phyloP scores from a whole-genome alignment of 1,140 invertebrate genomes.

The Capitella teleta region DNA sequence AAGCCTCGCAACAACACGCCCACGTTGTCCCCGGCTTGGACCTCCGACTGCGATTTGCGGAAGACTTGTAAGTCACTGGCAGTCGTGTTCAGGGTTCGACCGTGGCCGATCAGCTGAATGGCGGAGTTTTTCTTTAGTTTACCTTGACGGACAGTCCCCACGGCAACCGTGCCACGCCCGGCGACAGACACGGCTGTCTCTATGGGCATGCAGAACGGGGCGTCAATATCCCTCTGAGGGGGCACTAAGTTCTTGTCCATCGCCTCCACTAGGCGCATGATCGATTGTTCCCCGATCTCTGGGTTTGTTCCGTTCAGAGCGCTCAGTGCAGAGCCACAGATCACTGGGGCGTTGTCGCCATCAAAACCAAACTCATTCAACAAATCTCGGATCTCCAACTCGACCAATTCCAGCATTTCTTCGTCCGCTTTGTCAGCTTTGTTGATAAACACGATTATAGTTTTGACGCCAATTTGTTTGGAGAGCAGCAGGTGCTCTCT shows the following conservation, averaged over 20 bases:
- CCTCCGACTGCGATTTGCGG: constrained; percentile 84
- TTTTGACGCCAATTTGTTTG: constrained; percentile 86
- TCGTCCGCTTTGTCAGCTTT: constrained; percentile 83
- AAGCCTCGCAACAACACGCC: constrained; percentile 81
- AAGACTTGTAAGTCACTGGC: constrained; percentile 89
- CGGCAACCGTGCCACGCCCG: constrained; percentile 89
- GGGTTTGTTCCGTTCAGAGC: constrained; percentile 72
- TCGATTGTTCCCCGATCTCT: constrained; percentile 71
- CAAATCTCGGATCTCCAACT: constrained; percentile 87
- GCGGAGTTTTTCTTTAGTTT: constrained; percentile 82
- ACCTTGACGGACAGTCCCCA: constrained; percentile 80
- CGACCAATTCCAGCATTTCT: constrained; percentile 91
- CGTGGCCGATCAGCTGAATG: constrained; percentile 81
- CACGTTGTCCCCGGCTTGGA: constrained; percentile 91
- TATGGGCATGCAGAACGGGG: constrained; percentile 85
- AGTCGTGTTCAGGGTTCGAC: constrained; percentile 68
- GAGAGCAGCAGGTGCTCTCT: constrained; percentile 91
- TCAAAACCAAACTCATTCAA: constrained; percentile 74
- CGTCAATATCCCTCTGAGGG: constrained; percentile 79
- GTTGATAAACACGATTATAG: constrained; percentile 90
- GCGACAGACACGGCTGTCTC: constrained; percentile 86
- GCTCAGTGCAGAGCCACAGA: constrained; percentile 74
- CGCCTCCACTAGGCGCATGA: constrained; percentile 69
- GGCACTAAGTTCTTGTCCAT: constrained; percentile 83
- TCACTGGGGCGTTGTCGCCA: constrained; percentile 59